Evolutionary conservation across 2,797 vertebrate genomes (phyloP), one percentile per base, ranked within the genome.

Genomic region (Lutjanus argentimaculatus): DNA sequence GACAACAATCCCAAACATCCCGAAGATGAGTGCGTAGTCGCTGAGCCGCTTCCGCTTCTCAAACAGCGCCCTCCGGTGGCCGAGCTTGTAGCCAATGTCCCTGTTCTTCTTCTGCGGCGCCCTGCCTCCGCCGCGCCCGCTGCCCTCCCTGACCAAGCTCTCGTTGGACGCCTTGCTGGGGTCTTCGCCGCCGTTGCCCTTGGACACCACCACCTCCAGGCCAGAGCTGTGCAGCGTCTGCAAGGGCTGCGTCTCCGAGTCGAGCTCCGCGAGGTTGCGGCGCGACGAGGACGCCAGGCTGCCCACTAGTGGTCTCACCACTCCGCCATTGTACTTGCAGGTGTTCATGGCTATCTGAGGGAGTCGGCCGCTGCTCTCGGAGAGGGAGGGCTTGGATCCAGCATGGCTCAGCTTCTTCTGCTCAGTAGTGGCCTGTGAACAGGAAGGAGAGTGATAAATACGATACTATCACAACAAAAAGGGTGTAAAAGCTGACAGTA

Each of bases 1-100:
- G 91, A 98, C 97, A 25, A 99, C 97, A 67, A 99, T 98, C 92
- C 98, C 98, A 78, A 99, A 99, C 97, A 99, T 98, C 88, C 97
- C 98, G 6, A 99, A 99, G 89, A 99, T 98, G 80, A 99, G 96
- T 4, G 98, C 98, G 55, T 99, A 99, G 90, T 99, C 98, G 6
- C 98, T 99, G 74, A 99, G 97, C 15, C 98, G 95, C 88, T 98
- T 98, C 68, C 98, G 94, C 91, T 99, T 99, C 94, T 99, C 97
- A 0, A 99, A 99, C 76, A 99, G 96, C 0, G 95, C 97, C 77
- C 98, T 92, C 67, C 97, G 95, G 92, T 98, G 98, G 72, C 97
- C 98, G 72, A 98, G 94, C 86, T 95, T 97, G 94, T 98, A 97
- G 87, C 97, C 97, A 14, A 97, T 96, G 77, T 97, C 97, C 71